Evolutionary conservation across 1,140 invertebrate genomes (phyloP).

Genomic region (Aphelenchoides avenae): DNA sequence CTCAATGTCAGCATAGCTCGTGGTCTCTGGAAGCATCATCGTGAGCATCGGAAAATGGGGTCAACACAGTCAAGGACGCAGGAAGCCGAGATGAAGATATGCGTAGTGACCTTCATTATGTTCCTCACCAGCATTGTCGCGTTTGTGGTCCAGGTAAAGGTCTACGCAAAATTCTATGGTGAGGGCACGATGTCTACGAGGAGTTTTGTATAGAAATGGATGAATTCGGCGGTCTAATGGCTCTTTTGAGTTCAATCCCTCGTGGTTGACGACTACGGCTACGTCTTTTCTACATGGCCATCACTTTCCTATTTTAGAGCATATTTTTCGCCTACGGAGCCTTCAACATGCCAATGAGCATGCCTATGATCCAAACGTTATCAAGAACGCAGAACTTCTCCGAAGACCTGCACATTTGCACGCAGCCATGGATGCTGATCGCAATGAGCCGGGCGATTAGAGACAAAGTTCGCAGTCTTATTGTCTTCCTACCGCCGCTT

Average conservation of each 20-base stretch:
- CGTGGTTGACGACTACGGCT: no score
- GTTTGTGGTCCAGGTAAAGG: slow-evolving; percentile 2
- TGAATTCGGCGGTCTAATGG: no score
- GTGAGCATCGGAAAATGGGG: not conserved
- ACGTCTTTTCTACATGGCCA: no score
- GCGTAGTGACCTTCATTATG: slow-evolving; percentile 1
- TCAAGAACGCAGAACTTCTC: not conserved
- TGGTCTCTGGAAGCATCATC: slow-evolving; percentile 3
- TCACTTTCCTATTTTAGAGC: no score
- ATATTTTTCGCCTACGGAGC: no score
- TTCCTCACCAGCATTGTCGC: slow-evolving; percentile 3
- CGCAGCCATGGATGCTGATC: slow-evolving; percentile 8
- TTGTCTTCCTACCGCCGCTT: no score
- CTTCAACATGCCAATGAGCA: not conserved
- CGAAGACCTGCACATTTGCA: slow-evolving; percentile 7
- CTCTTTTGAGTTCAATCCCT: no score
- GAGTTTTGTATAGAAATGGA: no score
- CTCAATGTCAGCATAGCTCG: slow-evolving; percentile 4
- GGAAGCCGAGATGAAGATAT: slow-evolving; percentile 4
- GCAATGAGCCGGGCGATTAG: slow-evolving; percentile 9
- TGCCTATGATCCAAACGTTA: not conserved
- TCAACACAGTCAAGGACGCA: not conserved
- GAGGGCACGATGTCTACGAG: not conserved
- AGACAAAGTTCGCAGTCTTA: no score
- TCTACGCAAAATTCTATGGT: not conserved